Evolutionary conservation across 2,888 invertebrate species (phyloP).

Genomic region (Cosmopolites sordidus): DNA sequence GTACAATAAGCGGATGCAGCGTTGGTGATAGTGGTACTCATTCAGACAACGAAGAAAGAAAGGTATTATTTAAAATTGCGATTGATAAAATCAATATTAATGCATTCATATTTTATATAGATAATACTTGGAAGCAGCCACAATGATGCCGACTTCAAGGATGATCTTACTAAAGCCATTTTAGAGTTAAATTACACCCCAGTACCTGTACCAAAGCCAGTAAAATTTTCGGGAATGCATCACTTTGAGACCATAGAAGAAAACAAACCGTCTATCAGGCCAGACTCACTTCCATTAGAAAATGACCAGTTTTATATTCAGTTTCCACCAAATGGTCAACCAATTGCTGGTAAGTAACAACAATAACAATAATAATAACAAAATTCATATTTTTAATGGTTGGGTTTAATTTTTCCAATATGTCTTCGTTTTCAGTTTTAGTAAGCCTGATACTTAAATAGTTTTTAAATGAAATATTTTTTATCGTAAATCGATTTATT

Average conservation of each 20-base stretch:
- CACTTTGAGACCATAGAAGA: constrained; percentile 46
- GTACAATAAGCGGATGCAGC: constrained; percentile 77
- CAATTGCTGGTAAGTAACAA: constrained; percentile 51
- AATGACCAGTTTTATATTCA: constrained; percentile 51
- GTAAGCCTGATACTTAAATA: too few relatives aligned
- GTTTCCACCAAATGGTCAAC: constrained; percentile 53
- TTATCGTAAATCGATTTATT: too few relatives aligned
- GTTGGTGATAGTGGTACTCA: constrained; percentile 81
- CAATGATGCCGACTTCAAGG: constrained; percentile 42
- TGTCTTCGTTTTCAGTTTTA: too few relatives aligned
- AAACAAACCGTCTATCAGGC: constrained; percentile 31
- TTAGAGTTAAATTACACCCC: constrained; percentile 51
- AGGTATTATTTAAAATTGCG: constrained; percentile 38
- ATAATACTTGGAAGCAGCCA: constrained; percentile 36
- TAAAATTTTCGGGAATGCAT: constrained; percentile 40
- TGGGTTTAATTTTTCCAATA: too few relatives aligned
- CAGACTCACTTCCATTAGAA: constrained; percentile 33
- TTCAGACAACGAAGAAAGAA: constrained; percentile 76
- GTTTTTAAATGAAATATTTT: too few relatives aligned
- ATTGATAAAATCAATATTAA: not conserved
- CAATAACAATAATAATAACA: too few relatives aligned
- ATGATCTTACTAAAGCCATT: constrained; percentile 40
- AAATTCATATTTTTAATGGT: too few relatives aligned
- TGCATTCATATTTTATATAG: constrained; percentile 32
- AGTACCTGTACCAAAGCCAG: constrained; percentile 53